phyloP scores from a whole-genome alignment of 2,113 vertebrate genomes.

The Scophthalmus maximus region DNA sequence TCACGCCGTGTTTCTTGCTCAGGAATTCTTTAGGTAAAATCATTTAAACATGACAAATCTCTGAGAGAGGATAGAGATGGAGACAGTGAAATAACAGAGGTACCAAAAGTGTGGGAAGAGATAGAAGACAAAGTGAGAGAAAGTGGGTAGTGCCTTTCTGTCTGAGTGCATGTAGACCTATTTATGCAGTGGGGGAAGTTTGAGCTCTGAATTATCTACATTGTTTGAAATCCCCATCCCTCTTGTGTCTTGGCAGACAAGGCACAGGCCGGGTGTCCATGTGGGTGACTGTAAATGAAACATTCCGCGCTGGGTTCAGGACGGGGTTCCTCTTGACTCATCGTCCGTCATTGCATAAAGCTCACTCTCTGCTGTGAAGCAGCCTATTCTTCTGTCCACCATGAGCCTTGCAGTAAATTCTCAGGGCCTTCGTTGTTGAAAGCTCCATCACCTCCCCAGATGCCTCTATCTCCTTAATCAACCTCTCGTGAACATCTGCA shows the following conservation, averaged over 20 bases:
- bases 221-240: slow-evolving; percentile 69
- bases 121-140: slow-evolving; percentile 55
- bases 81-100: slow-evolving; percentile 52
- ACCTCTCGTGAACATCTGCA: slow-evolving; percentile 55
- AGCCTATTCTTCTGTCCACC: slow-evolving; percentile 57
- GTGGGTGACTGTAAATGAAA: slow-evolving; percentile 71
- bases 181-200: slow-evolving; percentile 43
- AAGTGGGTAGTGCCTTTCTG: slow-evolving; percentile 23
- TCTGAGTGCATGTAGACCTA: slow-evolving; percentile 32
- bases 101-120: slow-evolving; percentile 40
- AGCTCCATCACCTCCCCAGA: slow-evolving; percentile 57
- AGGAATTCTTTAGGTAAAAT: slow-evolving; percentile 47
- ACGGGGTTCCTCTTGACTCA: slow-evolving; percentile 73
- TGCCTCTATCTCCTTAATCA: slow-evolving; percentile 47
- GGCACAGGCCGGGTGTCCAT: slow-evolving; percentile 47
- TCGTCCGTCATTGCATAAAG: slow-evolving; percentile 67
- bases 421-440: slow-evolving; percentile 56
- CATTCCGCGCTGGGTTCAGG: slow-evolving; percentile 71
- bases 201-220: slow-evolving; percentile 67
- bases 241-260: slow-evolving; percentile 65
- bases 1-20: background rate
- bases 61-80: slow-evolving; percentile 16
- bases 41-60: slow-evolving; percentile 56
- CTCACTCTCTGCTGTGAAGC: slow-evolving; percentile 50
- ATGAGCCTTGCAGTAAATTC: slow-evolving; percentile 53